Conservation (phyloP, 2,113 vertebrate species). For the Chloropsis hardwickii region DNA sequence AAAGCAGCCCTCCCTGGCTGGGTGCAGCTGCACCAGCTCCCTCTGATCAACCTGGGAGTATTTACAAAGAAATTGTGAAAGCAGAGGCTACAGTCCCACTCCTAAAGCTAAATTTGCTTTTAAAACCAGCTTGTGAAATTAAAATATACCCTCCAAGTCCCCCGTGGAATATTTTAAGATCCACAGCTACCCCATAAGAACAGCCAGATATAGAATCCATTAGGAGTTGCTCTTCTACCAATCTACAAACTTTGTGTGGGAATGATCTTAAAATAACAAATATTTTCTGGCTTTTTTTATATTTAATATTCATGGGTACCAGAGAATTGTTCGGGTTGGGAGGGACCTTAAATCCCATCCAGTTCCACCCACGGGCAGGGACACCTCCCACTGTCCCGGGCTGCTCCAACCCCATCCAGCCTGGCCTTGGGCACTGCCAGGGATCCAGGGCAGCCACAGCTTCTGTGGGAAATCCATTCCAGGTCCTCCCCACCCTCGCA, state of each 20-base stretch:
- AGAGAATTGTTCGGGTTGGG: not conserved
- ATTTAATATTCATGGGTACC: not conserved
- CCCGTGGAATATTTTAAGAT: not conserved
- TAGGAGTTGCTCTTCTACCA: not conserved
- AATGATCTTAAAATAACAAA: not conserved
- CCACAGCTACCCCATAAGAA: not conserved
- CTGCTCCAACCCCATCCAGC: rapidly evolving
- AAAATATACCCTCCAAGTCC: not conserved
- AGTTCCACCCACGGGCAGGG: rapidly evolving
- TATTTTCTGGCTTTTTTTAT: not conserved
- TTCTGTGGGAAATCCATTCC: not conserved
- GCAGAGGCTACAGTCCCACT: not conserved
- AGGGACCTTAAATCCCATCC: not conserved
- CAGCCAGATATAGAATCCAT: not conserved
- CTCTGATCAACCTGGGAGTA: not conserved
- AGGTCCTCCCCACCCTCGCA: not conserved
- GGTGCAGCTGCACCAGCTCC: rapidly evolving
- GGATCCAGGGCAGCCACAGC: not conserved
- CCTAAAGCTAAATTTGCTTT: not conserved
- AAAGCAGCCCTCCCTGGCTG: not conserved
- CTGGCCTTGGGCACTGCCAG: not conserved
- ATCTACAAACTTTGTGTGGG: not conserved
- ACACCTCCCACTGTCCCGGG: not conserved
- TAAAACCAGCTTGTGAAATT: not conserved
- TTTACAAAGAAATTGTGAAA: not conserved